phyloP scores from a whole-genome alignment of 2,113 vertebrate genomes.

The Bubo blakistoni region DNA sequence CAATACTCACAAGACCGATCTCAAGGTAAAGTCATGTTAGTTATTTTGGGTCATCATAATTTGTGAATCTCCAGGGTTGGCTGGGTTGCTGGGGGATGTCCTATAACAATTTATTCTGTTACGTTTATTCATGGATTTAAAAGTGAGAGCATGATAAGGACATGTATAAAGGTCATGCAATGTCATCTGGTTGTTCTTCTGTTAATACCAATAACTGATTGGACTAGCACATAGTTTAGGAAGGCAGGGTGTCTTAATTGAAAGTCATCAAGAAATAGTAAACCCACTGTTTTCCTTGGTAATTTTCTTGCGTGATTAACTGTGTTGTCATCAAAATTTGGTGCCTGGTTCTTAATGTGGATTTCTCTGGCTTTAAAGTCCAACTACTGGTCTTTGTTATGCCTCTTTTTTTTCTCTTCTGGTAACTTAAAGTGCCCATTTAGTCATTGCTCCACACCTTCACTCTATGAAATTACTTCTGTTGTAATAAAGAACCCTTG shows the following conservation, averaged over 20 bases:
- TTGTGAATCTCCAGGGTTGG: background rate
- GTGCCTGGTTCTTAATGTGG: background rate
- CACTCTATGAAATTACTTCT: background rate
- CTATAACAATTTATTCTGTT: background rate
- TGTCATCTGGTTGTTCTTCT: background rate
- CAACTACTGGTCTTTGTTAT: background rate
- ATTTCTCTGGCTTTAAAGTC: background rate
- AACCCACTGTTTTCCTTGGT: background rate
- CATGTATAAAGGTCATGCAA: background rate
- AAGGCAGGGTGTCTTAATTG: background rate
- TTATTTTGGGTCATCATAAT: background rate
- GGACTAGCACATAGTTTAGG: background rate
- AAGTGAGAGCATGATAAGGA: background rate
- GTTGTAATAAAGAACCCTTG: background rate
- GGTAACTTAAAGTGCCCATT: background rate
- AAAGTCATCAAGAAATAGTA: background rate
- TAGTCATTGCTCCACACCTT: background rate
- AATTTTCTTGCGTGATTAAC: background rate
- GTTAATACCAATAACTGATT: background rate
- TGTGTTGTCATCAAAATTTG: background rate
- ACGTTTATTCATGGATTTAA: background rate
- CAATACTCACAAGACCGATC: slow-evolving; percentile 80
- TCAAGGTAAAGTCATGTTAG: slow-evolving; percentile 68
- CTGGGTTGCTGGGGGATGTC: background rate
- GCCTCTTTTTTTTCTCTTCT: background rate